Conservation (phyloP, 2,113 vertebrate genomes). For the Daphoenositta chrysoptera region DNA sequence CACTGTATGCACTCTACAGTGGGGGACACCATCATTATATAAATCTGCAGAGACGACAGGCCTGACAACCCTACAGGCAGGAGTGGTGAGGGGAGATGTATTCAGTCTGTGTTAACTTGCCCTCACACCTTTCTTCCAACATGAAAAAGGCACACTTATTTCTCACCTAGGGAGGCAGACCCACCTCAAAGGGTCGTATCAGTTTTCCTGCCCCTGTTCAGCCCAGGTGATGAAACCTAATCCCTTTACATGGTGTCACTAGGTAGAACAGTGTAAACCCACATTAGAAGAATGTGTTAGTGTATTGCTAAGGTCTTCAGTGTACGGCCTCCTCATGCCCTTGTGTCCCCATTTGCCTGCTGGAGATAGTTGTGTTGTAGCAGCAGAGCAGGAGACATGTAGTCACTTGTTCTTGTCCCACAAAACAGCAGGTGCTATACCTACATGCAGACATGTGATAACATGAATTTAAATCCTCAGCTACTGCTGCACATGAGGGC, state of each 20-base stretch:
- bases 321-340: accelerated
- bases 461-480: background rate
- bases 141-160: background rate
- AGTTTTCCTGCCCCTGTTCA: background rate
- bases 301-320: background rate
- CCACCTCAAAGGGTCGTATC: background rate
- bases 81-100: background rate
- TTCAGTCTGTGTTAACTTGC: background rate
- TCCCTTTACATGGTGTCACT: background rate
- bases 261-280: background rate
- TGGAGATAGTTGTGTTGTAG: background rate
- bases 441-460: background rate
- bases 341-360: constrained; percentile 3
- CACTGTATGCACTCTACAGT: background rate
- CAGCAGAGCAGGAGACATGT: background rate
- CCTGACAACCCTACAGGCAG: background rate
- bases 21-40: background rate
- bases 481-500: background rate
- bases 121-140: background rate
- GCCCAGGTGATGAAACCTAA: background rate
- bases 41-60: background rate
- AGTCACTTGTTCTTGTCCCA: background rate
- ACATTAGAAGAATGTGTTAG: background rate
- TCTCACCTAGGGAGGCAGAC: background rate
- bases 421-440: constrained; percentile 17